phyloP scores from a whole-genome alignment of 2,113 vertebrate genomes.

The Helogale parvula region DNA sequence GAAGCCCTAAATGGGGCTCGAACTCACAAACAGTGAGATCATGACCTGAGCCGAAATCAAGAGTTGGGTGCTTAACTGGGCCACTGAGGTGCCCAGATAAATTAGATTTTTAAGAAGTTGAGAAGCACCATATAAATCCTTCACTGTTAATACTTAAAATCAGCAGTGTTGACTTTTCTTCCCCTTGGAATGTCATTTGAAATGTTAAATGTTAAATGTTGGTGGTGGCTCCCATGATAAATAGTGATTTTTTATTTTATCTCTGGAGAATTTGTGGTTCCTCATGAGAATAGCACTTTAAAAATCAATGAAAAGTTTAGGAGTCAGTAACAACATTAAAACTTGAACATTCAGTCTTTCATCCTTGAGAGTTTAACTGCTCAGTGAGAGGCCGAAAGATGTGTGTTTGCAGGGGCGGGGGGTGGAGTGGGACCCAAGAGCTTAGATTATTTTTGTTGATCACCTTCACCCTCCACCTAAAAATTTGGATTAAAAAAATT shows the following conservation, averaged over 20 bases:
- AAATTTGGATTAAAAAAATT: too few relatives aligned
- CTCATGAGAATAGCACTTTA: conserved; percentile 10
- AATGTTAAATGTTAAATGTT: background rate
- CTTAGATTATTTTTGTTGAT: background rate
- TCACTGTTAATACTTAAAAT: background rate
- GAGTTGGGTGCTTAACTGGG: too few relatives aligned
- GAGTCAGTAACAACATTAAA: background rate
- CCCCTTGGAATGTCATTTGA: background rate
- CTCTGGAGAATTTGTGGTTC: conserved; percentile 18
- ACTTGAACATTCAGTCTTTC: background rate
- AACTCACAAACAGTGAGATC: too few relatives aligned
- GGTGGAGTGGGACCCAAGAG: background rate
- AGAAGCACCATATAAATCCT: background rate
- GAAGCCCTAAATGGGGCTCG: too few relatives aligned
- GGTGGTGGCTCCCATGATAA: background rate
- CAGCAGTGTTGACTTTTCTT: background rate
- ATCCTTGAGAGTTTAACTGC: background rate
- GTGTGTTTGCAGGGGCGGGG: background rate
- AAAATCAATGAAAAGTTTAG: conserved; percentile 5
- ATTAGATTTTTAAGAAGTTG: background rate
- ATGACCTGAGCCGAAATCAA: too few relatives aligned
- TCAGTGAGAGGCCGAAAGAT: background rate
- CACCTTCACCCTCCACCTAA: background rate
- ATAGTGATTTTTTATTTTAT: background rate
- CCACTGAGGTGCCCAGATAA: too few relatives aligned